Evolutionary conservation across 2,888 invertebrate species (phyloP), one percentile per base, ranked within the genome.

Genomic region (Alviniconcha strummeri): DNA sequence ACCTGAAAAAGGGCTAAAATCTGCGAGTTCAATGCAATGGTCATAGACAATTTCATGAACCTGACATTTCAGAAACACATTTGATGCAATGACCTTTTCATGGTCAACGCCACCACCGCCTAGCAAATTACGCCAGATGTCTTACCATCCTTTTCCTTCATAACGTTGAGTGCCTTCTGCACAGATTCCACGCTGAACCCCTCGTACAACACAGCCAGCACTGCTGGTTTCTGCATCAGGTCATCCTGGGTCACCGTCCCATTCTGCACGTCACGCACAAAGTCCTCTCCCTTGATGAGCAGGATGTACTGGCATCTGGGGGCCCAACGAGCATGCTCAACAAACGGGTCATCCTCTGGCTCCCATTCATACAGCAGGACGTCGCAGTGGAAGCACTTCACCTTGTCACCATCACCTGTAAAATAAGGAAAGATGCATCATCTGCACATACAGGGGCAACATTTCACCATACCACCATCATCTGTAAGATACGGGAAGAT

Each of bases 291-390:
- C 93, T 97, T 97, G 85, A 96, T 96, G 80, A 96, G 94, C 85
- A 96, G 95, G 9, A 98, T 95, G 94, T 96, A 98, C 56, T 96
- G 96, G 92, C 98, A 98, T 84, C 96, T 96, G 19, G 96, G 95
- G 92, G 97, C 97, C 98, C 98, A 98, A 71, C 96, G 95, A 0
- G 98, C 98, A 94, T 98, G 98, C 93, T 98, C 97, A 88, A 96
- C 96, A 97, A 98, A 98, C 0, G 98, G 97, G 88, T 97, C 96
- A 93, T 98, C 98, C 82, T 96, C 95, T 75, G 96, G 96, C 92
- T 97, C 97, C 98, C 98, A 98, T 92, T 97, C 97, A 91, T 97
- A 97, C 6, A 98, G 95, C 0, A 98, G 97, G 76, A 97, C 97
- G 87, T 97, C 97, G 93, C 98, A 98, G 92, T 97, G 96, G 93